phyloP scores from a whole-genome alignment of 2,113 vertebrate species.

The Cacatua alba region DNA sequence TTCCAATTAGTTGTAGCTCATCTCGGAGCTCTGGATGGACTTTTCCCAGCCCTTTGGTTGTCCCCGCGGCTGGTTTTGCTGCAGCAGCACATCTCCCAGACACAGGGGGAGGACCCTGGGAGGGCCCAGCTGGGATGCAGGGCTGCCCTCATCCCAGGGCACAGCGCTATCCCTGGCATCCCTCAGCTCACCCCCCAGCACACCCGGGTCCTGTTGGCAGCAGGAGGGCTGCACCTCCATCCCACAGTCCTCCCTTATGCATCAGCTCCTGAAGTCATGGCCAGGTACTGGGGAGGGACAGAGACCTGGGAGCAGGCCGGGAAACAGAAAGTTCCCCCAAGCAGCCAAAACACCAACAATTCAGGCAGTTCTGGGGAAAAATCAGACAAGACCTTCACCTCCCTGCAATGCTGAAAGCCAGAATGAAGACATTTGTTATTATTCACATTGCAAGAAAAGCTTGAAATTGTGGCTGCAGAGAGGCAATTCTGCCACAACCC shows the following conservation, averaged over 20 bases:
- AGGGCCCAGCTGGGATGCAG: background rate
- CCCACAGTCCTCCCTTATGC: background rate
- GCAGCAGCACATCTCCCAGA: background rate
- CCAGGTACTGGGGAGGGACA: background rate
- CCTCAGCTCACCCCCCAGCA: background rate
- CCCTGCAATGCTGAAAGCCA: background rate
- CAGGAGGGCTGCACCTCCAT: background rate
- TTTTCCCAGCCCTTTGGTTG: background rate
- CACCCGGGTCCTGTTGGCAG: background rate
- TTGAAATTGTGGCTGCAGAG: background rate
- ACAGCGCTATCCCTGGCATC: background rate
- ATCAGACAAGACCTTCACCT: accelerated
- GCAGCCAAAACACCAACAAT: background rate
- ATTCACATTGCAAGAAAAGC: background rate
- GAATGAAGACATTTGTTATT: background rate
- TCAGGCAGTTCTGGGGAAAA: background rate
- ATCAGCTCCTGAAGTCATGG: accelerated
- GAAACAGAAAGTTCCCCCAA: background rate
- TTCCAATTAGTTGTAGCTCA: background rate
- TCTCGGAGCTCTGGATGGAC: background rate
- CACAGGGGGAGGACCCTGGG: accelerated
- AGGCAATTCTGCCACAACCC: background rate
- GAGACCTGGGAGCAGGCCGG: accelerated
- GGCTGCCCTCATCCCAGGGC: background rate
- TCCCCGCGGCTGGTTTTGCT: background rate